Percentiles rank a stretch among this genome's conserved stretches.
Conservation (phyloP, 1,140 invertebrate species). For the Maconellicoccus hirsutus region DNA sequence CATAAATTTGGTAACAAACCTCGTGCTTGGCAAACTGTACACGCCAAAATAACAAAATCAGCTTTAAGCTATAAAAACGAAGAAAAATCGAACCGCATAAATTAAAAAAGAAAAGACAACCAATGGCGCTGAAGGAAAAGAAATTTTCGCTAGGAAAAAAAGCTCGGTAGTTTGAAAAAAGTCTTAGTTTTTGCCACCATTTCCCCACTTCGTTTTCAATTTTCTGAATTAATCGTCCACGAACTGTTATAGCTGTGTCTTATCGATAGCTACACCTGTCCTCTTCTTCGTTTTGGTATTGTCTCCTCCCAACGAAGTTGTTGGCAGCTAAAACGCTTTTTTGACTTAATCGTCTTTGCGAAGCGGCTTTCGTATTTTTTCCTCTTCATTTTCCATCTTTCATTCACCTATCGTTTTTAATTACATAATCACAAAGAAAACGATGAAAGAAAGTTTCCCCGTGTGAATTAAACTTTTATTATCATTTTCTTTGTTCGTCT, state of each 20-base stretch:
- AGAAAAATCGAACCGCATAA: neutral
- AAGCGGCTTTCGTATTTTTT: neutral
- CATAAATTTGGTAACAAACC: too few relatives aligned
- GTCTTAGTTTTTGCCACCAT: neutral
- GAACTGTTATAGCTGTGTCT: neutral
- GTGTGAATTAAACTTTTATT: slow-evolving; percentile 5
- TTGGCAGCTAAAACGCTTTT: neutral
- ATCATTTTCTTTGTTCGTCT: neutral
- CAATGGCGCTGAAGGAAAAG: neutral
- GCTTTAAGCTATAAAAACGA: too few relatives aligned
- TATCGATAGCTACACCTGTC: neutral
- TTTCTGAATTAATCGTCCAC: neutral
- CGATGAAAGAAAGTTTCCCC: neutral
- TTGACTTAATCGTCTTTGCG: neutral
- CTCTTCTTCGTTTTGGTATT: neutral
- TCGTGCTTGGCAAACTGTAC: too few relatives aligned
- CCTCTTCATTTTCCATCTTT: neutral
- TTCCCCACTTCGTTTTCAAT: neutral
- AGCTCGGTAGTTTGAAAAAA: neutral
- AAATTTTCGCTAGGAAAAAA: neutral
- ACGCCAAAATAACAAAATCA: too few relatives aligned
- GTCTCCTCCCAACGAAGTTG: neutral
- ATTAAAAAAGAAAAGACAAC: neutral
- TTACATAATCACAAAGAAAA: neutral
- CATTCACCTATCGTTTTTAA: neutral